These are phyloP conservation scores for Melanotaenia parkinsoni DNA, from an alignment of 2,797 vertebrate species.

Conservation along the genomic window DNA sequence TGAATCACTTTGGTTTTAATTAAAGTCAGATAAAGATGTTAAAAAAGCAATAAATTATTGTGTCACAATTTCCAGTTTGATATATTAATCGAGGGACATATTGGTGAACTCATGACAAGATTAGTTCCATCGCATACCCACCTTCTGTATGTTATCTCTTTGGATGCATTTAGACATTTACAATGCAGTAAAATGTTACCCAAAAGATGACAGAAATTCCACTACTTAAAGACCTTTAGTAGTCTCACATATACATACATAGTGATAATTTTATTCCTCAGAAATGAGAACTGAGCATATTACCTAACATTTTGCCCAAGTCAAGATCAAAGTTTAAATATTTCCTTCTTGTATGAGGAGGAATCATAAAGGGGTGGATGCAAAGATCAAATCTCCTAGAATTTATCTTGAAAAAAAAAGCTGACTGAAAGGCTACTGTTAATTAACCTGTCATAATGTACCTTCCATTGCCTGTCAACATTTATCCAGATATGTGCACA, in stretches of 20 bases:
- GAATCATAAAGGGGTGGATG: neutral
- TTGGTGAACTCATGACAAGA: neutral
- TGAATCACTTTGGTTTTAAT: slow-evolving; percentile 2
- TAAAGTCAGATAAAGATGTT: neutral
- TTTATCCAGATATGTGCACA: neutral
- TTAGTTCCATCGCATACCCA: neutral
- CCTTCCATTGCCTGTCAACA: neutral
- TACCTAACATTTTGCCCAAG: neutral
- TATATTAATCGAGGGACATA: neutral
- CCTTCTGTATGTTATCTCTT: neutral
- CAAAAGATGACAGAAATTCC: neutral
- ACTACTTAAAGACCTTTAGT: neutral
- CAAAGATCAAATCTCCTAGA: neutral
- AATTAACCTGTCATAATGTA: slow-evolving; percentile 4
- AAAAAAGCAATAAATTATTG: neutral
- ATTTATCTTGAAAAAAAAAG: slow-evolving; percentile 1
- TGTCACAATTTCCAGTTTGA: neutral
- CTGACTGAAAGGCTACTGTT: slow-evolving; percentile 7
- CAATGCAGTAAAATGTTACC: neutral
- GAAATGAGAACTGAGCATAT: neutral
- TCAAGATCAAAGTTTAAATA: neutral
- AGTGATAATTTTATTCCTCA: neutral
- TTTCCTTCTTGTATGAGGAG: neutral
- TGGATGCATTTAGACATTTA: neutral
- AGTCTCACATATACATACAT: neutral